Evolutionary conservation across 1,140 invertebrate genomes (phyloP), one percentile per base, ranked within the genome.

Genomic region (Heliconius melpomene): DNA sequence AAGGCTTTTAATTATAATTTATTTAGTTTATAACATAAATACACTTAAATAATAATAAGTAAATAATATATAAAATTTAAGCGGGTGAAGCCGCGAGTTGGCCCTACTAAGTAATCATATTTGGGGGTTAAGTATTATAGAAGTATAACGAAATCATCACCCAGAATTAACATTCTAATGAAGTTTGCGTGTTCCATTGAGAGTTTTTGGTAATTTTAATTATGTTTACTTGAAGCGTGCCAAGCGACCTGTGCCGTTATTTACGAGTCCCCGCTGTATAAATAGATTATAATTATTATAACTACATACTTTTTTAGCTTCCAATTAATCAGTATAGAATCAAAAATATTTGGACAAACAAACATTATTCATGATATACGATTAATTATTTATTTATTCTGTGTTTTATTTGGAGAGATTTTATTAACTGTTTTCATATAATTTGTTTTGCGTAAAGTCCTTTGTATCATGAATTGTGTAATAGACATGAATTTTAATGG

Each of bases 271-370:
- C 38, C 50, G 54, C 81, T 84, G 78, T 81, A 77, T 77, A 75
- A 81, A 77, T 75, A 75, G 29, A 74, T 79, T 79, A 73, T 78
- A 75, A 78, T 72, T 54, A 78, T 72, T 54, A 74, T 23, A 71
- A 29, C 9, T 20, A 78, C 75, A 78, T 81, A 84, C 80, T 85
- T 88, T 82, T 86, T 86, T 88, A 86, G 80, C 74, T 79, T 75
- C 79, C 80, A 29, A 84, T 83, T 84, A 80, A 86, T 85, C 23
- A 16, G 26, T 60, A 23, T 2, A 23, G n/a, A 60, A 60, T 60
- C 7, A 11, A 60, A 20, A 23, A 60, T 60, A 23, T 23, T 66
- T 66, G 26, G 1, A 29, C 13, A 29, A 11, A 16, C 23, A 3
- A 11, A 16, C 23, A 3, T 29, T 66, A 26, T 29, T 29, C 29